Evolutionary conservation across 2,888 invertebrate genomes (phyloP).

Genomic region (Pegoplata infirma): DNA sequence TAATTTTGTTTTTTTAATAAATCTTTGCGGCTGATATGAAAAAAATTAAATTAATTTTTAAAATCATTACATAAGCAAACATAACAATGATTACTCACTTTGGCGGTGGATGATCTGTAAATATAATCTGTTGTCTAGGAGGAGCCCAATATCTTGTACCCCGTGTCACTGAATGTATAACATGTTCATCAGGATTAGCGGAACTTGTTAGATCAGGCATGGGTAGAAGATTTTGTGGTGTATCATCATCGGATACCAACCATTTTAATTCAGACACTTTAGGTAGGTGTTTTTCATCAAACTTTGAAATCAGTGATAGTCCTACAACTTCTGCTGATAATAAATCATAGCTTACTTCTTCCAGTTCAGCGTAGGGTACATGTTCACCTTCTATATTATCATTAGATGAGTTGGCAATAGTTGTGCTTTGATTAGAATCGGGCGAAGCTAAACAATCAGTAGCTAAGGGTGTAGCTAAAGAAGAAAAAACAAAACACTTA

Average conservation of each 20-base stretch:
- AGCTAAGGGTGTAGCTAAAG: slow-evolving; percentile 45
- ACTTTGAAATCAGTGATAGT: slow-evolving; percentile 85
- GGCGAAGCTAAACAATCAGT: slow-evolving; percentile 48
- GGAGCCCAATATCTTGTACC: slow-evolving; percentile 92
- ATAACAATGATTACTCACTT: slow-evolving; percentile 78
- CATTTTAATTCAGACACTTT: slow-evolving; percentile 88
- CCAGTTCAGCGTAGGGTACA: slow-evolving; percentile 72
- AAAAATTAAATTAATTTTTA: slow-evolving; percentile 57
- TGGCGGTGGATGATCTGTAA: slow-evolving; percentile 84
- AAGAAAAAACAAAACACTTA: no score
- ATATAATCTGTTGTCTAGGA: slow-evolving; percentile 89
- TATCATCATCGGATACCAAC: slow-evolving; percentile 88
- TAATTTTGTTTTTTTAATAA: slow-evolving; percentile 86
- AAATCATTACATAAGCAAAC: not conserved
- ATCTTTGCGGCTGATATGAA: slow-evolving; percentile 80
- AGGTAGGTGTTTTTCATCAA: slow-evolving; percentile 87
- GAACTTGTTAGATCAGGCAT: slow-evolving; percentile 83
- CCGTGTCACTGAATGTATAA: slow-evolving; percentile 80
- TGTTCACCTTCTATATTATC: slow-evolving; percentile 63
- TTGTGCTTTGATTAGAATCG: slow-evolving; percentile 5
- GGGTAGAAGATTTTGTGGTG: slow-evolving; percentile 87
- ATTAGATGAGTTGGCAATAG: not conserved
- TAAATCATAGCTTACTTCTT: slow-evolving; percentile 76
- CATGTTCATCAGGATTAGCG: slow-evolving; percentile 82
- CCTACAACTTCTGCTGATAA: slow-evolving; percentile 89